phyloP scores from a whole-genome alignment of 2,888 invertebrate species.

The Marronus borbonicus region DNA sequence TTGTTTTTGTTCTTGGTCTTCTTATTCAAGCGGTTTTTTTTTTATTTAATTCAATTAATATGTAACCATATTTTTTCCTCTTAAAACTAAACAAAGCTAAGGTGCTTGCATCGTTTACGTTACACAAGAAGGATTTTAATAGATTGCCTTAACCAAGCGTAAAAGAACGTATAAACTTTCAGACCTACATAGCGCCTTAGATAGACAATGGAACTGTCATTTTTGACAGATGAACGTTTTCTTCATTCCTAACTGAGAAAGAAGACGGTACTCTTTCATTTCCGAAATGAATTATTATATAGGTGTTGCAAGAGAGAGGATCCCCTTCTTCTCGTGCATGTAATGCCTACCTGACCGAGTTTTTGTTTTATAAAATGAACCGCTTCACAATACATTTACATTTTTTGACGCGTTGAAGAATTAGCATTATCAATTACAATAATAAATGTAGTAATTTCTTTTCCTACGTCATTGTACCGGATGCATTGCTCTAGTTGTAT shows the following conservation, averaged over 20 bases:
- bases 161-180: slow-evolving; percentile 58
- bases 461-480: no score
- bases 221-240: slow-evolving; percentile 62
- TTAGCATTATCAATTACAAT: slow-evolving; percentile 44
- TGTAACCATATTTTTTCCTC: neutral
- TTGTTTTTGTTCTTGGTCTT: neutral
- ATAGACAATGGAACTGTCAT: slow-evolving; percentile 62
- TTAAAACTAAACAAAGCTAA: slow-evolving; percentile 4
- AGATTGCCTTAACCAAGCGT: slow-evolving; percentile 54
- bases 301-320: slow-evolving; percentile 40
- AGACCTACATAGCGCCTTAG: slow-evolving; percentile 54
- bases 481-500: no score
- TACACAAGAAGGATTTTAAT: slow-evolving; percentile 33
- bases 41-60: slow-evolving; percentile 9
- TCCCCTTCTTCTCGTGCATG: slow-evolving; percentile 43
- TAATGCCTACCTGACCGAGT: slow-evolving; percentile 58
- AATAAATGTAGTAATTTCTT: slow-evolving; percentile 42
- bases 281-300: slow-evolving; percentile 51
- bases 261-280: slow-evolving; percentile 54
- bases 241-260: slow-evolving; percentile 54
- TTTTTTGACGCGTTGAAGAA: slow-evolving; percentile 52
- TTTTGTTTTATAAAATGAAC: slow-evolving; percentile 59
- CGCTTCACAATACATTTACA: slow-evolving; percentile 58
- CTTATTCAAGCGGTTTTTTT: neutral
- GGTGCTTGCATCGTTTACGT: slow-evolving; percentile 24